A percentile compares a stretch with the other conserved stretches of the same genome.
Evolutionary conservation across 2,113 vertebrate species (phyloP).

Genomic region (Lagopus muta): DNA sequence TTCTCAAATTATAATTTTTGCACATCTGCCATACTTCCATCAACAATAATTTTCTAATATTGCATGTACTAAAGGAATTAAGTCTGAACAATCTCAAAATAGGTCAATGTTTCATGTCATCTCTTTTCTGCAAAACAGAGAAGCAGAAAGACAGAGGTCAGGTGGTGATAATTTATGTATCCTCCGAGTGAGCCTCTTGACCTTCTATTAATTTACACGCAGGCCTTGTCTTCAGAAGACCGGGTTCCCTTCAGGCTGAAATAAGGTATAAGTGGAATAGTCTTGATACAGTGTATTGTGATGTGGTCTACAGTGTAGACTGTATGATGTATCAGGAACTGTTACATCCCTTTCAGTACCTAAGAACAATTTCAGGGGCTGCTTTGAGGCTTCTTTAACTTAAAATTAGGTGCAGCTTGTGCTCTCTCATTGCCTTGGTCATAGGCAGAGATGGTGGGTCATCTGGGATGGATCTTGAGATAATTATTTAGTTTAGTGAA

Average conservation of each 20-base stretch:
- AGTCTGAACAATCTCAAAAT: neutral
- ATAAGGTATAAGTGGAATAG: neutral
- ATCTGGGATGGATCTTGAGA: neutral
- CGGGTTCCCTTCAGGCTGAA: neutral
- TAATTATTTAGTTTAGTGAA: neutral
- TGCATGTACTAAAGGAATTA: neutral
- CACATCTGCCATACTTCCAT: slow-evolving; percentile 34
- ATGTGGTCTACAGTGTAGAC: neutral
- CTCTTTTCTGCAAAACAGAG: neutral
- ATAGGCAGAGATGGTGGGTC: neutral
- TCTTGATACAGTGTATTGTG: neutral
- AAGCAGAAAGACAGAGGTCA: neutral
- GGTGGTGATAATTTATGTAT: neutral
- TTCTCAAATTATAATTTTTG: neutral
- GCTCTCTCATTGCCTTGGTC: neutral
- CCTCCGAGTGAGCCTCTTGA: neutral
- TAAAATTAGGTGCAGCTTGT: neutral
- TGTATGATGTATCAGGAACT: neutral
- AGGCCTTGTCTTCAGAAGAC: neutral
- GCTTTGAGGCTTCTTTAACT: neutral
- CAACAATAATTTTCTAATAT: neutral
- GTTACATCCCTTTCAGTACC: neutral
- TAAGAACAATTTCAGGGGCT: neutral
- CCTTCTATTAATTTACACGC: neutral
- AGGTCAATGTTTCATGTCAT: neutral